Conservation (phyloP, 2,113 vertebrate genomes). For the Callionymus lyra region DNA sequence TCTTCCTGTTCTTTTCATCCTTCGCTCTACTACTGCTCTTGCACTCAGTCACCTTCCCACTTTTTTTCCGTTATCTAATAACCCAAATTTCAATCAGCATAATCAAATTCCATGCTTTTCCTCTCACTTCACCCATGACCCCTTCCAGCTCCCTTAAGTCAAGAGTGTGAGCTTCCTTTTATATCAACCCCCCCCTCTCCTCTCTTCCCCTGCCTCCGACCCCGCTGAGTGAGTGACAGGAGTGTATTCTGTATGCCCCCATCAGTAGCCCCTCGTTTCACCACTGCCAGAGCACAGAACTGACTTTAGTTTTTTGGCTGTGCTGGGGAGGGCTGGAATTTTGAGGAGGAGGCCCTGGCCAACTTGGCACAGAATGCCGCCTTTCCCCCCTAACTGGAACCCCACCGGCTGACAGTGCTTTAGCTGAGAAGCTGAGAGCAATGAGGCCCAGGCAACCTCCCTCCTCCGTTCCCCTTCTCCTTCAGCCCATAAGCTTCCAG, state of each 20-base stretch:
- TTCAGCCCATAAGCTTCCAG: constrained; percentile 36
- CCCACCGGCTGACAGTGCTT: constrained; percentile 54
- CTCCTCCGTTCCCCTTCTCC: constrained; percentile 32
- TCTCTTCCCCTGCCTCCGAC: constrained; percentile 29
- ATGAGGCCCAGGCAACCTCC: constrained; percentile 49
- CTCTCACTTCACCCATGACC: not conserved
- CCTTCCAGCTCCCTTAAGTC: constrained; percentile 13
- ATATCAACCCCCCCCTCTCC: constrained; percentile 9
- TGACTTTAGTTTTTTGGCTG: constrained; percentile 59
- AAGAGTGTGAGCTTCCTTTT: constrained; percentile 28
- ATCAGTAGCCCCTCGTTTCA: constrained; percentile 60
- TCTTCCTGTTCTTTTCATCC: constrained; percentile 7
- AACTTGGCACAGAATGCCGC: constrained; percentile 65
- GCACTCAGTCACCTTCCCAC: constrained; percentile 27
- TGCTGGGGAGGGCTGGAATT: constrained; percentile 67
- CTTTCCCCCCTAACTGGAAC: constrained; percentile 59
- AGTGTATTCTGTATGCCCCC: constrained; percentile 55
- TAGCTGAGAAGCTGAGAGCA: constrained; percentile 51
- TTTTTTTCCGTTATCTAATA: constrained; percentile 24
- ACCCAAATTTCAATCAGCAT: constrained; percentile 13
- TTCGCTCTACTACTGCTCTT: constrained; percentile 1
- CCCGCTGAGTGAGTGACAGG: constrained; percentile 45
- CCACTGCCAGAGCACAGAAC: constrained; percentile 57
- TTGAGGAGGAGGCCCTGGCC: constrained; percentile 57
- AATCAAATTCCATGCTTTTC: constrained; percentile 8